phyloP scores from a whole-genome alignment of 2,888 invertebrate genomes.

The Hirtodrosophila duncani region DNA sequence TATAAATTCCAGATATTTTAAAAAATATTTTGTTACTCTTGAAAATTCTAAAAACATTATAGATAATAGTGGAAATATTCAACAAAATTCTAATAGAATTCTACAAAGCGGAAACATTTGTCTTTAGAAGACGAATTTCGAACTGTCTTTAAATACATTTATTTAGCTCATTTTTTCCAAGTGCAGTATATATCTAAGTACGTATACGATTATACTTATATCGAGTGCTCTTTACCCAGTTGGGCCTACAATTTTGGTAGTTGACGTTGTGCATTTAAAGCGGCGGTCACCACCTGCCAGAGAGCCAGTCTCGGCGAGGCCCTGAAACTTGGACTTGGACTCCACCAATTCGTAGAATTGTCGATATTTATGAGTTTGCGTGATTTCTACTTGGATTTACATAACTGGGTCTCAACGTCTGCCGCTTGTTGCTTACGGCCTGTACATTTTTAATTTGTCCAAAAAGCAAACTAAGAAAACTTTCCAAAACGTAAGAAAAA shows the following conservation, averaged over 20 bases:
- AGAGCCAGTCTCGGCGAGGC: constrained; percentile 18
- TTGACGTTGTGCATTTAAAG: constrained; percentile 63
- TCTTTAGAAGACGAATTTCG: no score
- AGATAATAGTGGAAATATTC: no score
- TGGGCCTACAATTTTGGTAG: constrained; percentile 58
- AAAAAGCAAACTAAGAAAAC: constrained; percentile 33
- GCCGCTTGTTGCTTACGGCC: constrained; percentile 51
- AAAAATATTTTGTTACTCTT: no score
- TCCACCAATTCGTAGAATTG: constrained; percentile 59
- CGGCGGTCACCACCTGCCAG: constrained; percentile 56
- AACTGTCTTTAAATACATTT: not conserved
- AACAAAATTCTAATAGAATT: no score
- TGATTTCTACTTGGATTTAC: constrained; percentile 69
- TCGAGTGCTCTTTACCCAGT: constrained; percentile 18
- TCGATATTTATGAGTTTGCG: constrained; percentile 65
- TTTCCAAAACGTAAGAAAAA: constrained; percentile 39
- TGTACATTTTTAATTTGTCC: constrained; percentile 62
- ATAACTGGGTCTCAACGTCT: constrained; percentile 77
- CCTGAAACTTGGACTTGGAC: constrained; percentile 23
- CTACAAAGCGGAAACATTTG: no score
- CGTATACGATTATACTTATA: no score
- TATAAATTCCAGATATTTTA: no score
- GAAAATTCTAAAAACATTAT: no score
- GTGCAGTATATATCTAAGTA: no score
- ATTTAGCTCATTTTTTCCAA: constrained; percentile 1